Evolutionary conservation across 2,113 vertebrate genomes (phyloP), one percentile per base, ranked within the genome.

Genomic region (Oncorhynchus nerka): DNA sequence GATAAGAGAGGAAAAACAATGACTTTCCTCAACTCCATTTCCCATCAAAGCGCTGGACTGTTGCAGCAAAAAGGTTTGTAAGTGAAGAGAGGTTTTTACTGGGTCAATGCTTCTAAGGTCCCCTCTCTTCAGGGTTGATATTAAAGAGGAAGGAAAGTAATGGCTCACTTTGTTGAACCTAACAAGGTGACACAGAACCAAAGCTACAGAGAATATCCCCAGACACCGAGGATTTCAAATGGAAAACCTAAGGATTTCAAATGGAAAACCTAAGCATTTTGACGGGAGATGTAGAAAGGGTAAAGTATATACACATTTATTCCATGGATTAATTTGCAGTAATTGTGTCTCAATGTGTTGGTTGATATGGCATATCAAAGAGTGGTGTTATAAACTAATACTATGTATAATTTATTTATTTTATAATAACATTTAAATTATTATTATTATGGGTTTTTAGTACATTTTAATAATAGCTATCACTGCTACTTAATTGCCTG

Each of bases 11-110:
- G 72, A 84, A 93, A 92, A 93, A 94, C 87, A 93, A 85, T 65
- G n/a, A 5, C 68, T 75, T 91, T 92, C 89, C 91, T 90, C 80
- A 80, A 82, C 84, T 86, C 76, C n/a, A 70, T 69, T 85, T 78
- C 87, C 87, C 86, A 92, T 92, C 90, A 91, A 89, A 91, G 89
- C 75, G 22, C 5, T 81, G 79, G 88, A 89, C 88, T 88, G 86
- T 82, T 76, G 82, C 77, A 77, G 39, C 74, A 76, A 82, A 78
- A 83, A 85, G 86, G 78, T 81, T 80, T 88, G 82, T 84, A 79
- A 73, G 84, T 77, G 75, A 82, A 80, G 83, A 85, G 81, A 76
- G 83, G 69, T 77, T 84, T 89, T 87, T 87, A 85, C 87, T 91
- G 87, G 86, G 87, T 90, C 86, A 90, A 84, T 87, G 89, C 88